Percentiles rank a stretch among this genome's conserved stretches.
These are phyloP conservation scores for Percopsis omiscomaycus DNA, from an alignment of 2,797 vertebrate genomes.

Conservation along the genomic window DNA sequence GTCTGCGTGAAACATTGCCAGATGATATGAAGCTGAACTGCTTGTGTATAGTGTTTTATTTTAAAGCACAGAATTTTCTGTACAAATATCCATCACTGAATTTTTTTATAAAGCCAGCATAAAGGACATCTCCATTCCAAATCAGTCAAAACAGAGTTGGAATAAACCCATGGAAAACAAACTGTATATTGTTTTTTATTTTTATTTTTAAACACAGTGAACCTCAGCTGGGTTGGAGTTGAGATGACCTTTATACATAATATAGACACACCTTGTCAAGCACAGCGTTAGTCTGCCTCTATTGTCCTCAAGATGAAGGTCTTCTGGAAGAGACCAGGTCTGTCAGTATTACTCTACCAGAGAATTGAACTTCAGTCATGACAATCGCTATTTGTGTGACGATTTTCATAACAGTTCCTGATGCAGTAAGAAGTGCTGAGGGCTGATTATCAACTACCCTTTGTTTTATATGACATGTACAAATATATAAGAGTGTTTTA, in stretches of 20 bases:
- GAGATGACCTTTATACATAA: background rate
- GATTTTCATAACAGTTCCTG: conserved; percentile 69
- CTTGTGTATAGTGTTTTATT: conserved; percentile 5
- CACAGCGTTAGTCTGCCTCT: conserved; percentile 38
- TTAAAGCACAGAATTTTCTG: conserved; percentile 44
- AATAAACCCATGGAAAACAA: background rate
- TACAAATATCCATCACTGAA: conserved; percentile 27
- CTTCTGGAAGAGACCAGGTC: conserved; percentile 28
- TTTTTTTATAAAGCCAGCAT: background rate
- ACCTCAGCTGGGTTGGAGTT: conserved; percentile 1
- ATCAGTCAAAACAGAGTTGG: background rate
- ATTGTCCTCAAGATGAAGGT: conserved; percentile 15
- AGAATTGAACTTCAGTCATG: conserved; percentile 59
- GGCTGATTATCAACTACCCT: conserved; percentile 61
- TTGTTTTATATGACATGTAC: conserved; percentile 74
- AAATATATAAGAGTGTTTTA: conserved; percentile 64
- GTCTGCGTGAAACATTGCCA: conserved; percentile 32
- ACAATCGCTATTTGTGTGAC: conserved; percentile 68
- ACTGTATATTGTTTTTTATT: conserved; percentile 3
- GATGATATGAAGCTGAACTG: conserved; percentile 48
- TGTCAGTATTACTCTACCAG: conserved; percentile 65
- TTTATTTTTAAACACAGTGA: conserved; percentile 10
- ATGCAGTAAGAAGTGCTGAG: conserved; percentile 71
- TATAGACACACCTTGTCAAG: conserved; percentile 41
- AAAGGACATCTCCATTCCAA: conserved; percentile 5